These are phyloP conservation scores for Botrylloides violaceus DNA, from an alignment of 23 tunicate species.

Conservation along the genomic window DNA sequence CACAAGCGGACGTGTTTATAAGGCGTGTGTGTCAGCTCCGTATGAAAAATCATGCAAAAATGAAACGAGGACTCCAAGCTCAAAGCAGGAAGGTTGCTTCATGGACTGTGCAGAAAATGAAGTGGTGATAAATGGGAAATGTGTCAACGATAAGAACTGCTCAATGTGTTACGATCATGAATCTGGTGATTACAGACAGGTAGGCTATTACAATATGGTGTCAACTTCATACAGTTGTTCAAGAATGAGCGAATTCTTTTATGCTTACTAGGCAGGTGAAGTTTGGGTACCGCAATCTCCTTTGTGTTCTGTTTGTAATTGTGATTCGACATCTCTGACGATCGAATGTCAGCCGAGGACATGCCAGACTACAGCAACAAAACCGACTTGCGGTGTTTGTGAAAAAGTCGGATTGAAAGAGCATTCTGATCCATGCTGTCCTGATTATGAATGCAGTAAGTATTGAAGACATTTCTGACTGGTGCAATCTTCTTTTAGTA, in stretches of 20 bases:
- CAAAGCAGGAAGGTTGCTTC: conserved; percentile 42
- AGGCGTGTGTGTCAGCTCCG: conserved; percentile 34
- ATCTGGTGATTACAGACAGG: conserved; percentile 21
- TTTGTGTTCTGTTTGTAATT: conserved; percentile 29
- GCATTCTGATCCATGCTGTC: conserved; percentile 53
- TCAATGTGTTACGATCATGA: conserved; percentile 39
- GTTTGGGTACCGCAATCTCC: conserved; percentile 26
- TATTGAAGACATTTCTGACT: too few species aligned
- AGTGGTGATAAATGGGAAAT: conserved; percentile 36
- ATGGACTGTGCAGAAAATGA: conserved; percentile 24
- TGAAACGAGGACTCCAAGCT: too few species aligned
- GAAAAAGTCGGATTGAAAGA: conserved; percentile 8
- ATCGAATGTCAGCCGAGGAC: conserved; percentile 13
- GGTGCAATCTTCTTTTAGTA: too few species aligned
- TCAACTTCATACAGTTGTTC: background rate
- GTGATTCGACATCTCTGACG: conserved; percentile 7
- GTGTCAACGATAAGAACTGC: conserved; percentile 17
- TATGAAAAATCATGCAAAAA: conserved; percentile 34
- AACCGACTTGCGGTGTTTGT: conserved; percentile 36
- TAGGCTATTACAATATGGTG: background rate
- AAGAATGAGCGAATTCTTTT: too few species aligned
- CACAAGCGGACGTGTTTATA: conserved; percentile 26
- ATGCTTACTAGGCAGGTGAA: conserved; percentile 18
- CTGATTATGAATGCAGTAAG: conserved; percentile 43
- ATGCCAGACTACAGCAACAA: conserved; percentile 8